phyloP scores from a whole-genome alignment of 1,140 invertebrate species.

The Achatina immaculata region DNA sequence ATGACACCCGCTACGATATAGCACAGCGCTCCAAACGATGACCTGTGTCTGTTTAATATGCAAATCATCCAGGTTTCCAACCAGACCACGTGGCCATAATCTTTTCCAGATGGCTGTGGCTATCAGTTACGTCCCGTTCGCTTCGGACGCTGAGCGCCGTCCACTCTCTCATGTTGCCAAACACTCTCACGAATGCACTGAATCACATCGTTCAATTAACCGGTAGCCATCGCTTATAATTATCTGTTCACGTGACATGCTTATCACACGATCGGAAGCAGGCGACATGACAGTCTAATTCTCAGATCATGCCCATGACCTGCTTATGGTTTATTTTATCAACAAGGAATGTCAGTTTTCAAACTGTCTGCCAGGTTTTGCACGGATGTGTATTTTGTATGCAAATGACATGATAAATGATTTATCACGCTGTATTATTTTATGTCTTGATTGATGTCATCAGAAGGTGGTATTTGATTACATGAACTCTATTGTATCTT shows the following conservation, averaged over 20 bases:
- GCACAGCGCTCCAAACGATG: not conserved
- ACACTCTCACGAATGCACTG: not conserved
- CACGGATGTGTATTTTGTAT: too few relatives aligned
- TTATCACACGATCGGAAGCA: not conserved
- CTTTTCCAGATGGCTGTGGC: not conserved
- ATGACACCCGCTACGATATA: not conserved
- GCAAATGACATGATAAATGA: too few relatives aligned
- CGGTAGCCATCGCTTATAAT: not conserved
- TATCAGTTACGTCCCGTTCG: not conserved
- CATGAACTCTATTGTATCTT: too few relatives aligned
- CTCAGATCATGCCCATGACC: not conserved
- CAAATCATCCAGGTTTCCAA: not conserved
- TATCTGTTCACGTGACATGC: not conserved
- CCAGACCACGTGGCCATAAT: not conserved
- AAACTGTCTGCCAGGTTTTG: not conserved
- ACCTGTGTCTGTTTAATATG: not conserved
- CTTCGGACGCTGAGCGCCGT: not conserved
- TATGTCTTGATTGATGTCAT: too few relatives aligned
- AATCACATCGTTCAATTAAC: not conserved
- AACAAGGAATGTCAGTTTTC: not conserved
- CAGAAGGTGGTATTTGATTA: too few relatives aligned
- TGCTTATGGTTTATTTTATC: not conserved
- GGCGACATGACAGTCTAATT: not conserved
- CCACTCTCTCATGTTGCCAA: not conserved
- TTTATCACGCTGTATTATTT: too few relatives aligned